Percentiles rank a stretch among this genome's conserved stretches.
These are phyloP conservation scores for Zoroaster sp. DNA, from an alignment of 53 echinoderm and acorn worm species.

Conservation along the genomic window DNA sequence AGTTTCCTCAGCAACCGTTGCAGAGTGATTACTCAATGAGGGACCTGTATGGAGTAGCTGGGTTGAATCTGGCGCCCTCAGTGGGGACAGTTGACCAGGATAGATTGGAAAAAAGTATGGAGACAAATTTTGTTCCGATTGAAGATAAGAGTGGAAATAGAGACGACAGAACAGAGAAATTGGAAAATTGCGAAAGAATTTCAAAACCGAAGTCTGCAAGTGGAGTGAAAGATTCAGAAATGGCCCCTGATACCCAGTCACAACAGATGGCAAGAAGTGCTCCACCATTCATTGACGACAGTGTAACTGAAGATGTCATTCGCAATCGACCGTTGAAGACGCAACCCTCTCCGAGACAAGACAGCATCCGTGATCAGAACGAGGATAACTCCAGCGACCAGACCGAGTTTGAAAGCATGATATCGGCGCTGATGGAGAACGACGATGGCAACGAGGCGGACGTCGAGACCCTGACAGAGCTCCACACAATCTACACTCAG, in stretches of 20 bases:
- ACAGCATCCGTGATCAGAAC: slow-evolving; percentile 18
- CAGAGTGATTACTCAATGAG: not conserved
- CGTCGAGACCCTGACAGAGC: slow-evolving; percentile 89
- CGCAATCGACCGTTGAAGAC: not conserved
- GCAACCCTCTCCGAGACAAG: not conserved
- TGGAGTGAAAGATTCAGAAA: not conserved
- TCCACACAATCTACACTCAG: slow-evolving; percentile 90
- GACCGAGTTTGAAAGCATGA: slow-evolving; percentile 91
- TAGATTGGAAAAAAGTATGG: not conserved
- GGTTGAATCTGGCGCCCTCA: slow-evolving; percentile 26
- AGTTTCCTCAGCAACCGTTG: not conserved
- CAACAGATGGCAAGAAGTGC: not conserved
- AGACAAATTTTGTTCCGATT: not conserved
- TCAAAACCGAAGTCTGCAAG: not conserved
- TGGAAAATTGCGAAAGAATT: not conserved
- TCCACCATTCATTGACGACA: not conserved
- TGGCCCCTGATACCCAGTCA: not conserved
- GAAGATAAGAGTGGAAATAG: too few relatives aligned
- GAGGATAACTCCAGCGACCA: slow-evolving; percentile 43
- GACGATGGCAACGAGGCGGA: slow-evolving; percentile 95
- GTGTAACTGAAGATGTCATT: not conserved
- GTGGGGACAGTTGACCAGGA: not conserved
- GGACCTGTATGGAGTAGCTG: not conserved
- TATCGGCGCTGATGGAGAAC: slow-evolving; percentile 80
- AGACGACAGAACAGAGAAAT: too few relatives aligned